Base-by-base conservation (phyloP, 2,113 vertebrate species). In the Ploceus nigricollis region DNA sequence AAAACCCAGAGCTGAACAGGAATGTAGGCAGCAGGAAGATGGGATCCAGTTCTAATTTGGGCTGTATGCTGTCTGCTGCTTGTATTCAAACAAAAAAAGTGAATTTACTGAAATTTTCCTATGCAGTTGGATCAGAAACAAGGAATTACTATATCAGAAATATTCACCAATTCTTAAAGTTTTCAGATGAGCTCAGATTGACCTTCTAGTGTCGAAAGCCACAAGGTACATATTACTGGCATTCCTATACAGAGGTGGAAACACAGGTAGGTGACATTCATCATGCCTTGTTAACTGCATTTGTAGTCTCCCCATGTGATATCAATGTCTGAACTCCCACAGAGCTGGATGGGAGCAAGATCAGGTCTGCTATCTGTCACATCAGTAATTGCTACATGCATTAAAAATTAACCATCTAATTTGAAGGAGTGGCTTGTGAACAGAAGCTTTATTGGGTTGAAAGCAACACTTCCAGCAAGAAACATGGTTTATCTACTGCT, bases 351-450 rank as follows among this genome's bases (percentile, higher is more conserved):
- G 82, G 79, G 82, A 93, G 86, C 76, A 75, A 71, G 72, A 96
- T 87, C 72, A 80, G 79, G 70, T 82, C 75, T 91, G 87, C 81
- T 94, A 69, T 84, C 80, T 94, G 76, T 93, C 86, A 93, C 82
- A 81, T 45, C 64, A 68, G 76, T 90, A 93, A 96, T 83, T 81
- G 82, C 82, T 92, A 89, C 73, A 35, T 19, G 39, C 90, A 95
- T 96, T 73, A 95, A 95, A 95, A 89, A 95, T 88, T 92, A 94
- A 88, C 79, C 70, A 83, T 56, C 81, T 94, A 81, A 92, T 78
- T 91, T 58, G 71, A 95, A 96, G 90, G 82, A 86, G 82, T 89
- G 83, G 83, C 50, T 63, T 87, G 48, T 78, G 83, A 85, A 80
- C 70, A 66, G 81, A 82, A 85, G 48, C 60, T 80, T 87, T 85